phyloP scores from a whole-genome alignment of 53 echinoderm and acorn worm species.

The Paelopatides confundens region DNA sequence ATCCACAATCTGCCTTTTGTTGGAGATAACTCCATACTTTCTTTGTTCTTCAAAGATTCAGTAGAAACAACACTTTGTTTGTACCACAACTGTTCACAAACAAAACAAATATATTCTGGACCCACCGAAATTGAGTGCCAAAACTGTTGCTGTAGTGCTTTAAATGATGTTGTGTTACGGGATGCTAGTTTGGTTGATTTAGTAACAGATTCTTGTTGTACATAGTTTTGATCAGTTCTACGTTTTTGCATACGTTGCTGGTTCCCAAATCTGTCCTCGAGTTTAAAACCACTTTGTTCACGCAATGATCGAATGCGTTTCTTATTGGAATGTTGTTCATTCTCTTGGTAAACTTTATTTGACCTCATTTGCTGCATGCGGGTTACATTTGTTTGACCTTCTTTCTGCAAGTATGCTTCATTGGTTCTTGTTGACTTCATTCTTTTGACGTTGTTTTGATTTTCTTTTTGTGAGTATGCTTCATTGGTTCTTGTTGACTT shows the following conservation, averaged over 20 bases:
- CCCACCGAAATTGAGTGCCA: slow-evolving; percentile 29
- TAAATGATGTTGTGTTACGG: slow-evolving; percentile 8
- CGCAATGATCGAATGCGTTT: not conserved
- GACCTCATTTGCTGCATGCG: not conserved
- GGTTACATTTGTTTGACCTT: not conserved
- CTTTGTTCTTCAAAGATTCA: not conserved
- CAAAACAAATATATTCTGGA: slow-evolving; percentile 40
- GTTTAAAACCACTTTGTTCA: not conserved
- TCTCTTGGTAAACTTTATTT: not conserved
- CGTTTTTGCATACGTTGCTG: not conserved
- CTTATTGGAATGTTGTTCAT: not conserved
- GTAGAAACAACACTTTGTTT: slow-evolving; percentile 43
- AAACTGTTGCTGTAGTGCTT: slow-evolving; percentile 9
- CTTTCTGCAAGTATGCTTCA: not conserved
- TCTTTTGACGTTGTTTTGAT: not conserved
- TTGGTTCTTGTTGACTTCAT: not conserved
- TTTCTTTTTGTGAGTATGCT: not conserved
- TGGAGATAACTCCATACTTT: not conserved
- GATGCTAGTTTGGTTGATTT: not conserved
- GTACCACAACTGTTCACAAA: slow-evolving; percentile 58
- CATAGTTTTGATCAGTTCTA: not conserved
- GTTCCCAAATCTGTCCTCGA: not conserved
- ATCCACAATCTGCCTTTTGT: not conserved
- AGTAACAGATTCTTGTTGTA: not conserved
- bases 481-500: not conserved